Percentiles rank a stretch among this genome's conserved stretches.
Evolutionary conservation across 2,113 vertebrate species (phyloP).

Genomic region (Ibidorhyncha struthersii): DNA sequence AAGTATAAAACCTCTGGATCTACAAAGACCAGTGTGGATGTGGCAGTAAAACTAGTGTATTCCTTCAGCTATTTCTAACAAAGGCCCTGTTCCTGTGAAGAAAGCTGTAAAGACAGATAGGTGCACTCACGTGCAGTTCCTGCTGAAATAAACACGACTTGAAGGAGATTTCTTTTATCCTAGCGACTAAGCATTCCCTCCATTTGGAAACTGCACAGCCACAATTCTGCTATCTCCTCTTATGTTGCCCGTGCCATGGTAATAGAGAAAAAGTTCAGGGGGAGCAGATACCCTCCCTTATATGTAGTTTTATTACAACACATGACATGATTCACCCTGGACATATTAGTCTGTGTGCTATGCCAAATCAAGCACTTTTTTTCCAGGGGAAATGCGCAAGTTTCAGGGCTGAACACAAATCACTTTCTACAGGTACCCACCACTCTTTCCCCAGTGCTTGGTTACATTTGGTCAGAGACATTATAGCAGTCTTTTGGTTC

Average conservation of each 20-base stretch:
- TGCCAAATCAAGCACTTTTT: not conserved
- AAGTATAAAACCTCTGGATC: not conserved
- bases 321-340: not conserved
- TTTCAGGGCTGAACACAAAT: constrained; percentile 18
- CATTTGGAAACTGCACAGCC: not conserved
- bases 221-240: not conserved
- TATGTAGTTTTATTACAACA: not conserved
- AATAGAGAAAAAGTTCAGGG: not conserved
- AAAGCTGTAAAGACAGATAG: not conserved
- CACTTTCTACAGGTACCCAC: not conserved
- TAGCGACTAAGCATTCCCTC: not conserved
- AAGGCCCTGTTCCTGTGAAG: not conserved
- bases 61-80: not conserved
- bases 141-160: constrained; percentile 5
- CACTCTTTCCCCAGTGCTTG: not conserved
- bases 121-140: not conserved
- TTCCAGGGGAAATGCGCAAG: not conserved
- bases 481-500: constrained; percentile 13
- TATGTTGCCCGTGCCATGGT: not conserved
- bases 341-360: not conserved
- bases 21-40: not conserved
- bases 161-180: not conserved
- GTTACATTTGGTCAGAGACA: constrained; percentile 17
- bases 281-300: not conserved
- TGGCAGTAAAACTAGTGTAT: not conserved